phyloP scores from a whole-genome alignment of 2,888 invertebrate species.

The Cerastis rubricosa region DNA sequence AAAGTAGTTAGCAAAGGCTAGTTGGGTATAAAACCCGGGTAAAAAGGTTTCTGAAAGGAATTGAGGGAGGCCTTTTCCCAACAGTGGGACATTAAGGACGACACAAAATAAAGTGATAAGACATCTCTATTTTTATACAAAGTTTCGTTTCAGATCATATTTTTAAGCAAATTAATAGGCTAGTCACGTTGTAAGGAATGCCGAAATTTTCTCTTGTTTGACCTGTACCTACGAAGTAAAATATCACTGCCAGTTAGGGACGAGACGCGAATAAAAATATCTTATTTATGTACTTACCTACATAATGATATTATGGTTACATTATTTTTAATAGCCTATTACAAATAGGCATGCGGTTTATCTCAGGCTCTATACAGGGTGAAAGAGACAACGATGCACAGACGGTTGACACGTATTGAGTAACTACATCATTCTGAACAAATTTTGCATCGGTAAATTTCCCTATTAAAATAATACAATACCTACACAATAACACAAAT shows the following conservation, averaged over 20 bases:
- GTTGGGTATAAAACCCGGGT: not conserved
- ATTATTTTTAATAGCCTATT: not conserved
- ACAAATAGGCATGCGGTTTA: not conserved
- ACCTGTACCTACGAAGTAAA: not conserved
- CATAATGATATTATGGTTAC: not conserved
- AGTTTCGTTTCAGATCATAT: not conserved
- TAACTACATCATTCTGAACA: too few species aligned
- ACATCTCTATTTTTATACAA: not conserved
- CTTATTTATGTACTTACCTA: not conserved
- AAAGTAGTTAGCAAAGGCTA: too few species aligned
- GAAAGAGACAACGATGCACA: too few species aligned
- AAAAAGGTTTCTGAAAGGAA: not conserved
- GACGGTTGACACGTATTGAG: too few species aligned
- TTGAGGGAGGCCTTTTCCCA: not conserved
- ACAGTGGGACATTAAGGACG: not conserved
- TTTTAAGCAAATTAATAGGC: not conserved
- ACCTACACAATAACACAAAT: too few species aligned
- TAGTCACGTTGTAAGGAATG: conserved; percentile 17
- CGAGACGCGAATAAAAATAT: conserved; percentile 37
- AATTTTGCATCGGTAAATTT: too few species aligned
- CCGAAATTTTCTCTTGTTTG: conserved; percentile 9
- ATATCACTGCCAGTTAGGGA: conserved; percentile 13
- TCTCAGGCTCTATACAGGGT: not conserved
- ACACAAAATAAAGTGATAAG: not conserved
- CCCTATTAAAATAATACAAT: too few species aligned